Conservation (phyloP, 2,888 invertebrate species). For the Polietes domitor region DNA sequence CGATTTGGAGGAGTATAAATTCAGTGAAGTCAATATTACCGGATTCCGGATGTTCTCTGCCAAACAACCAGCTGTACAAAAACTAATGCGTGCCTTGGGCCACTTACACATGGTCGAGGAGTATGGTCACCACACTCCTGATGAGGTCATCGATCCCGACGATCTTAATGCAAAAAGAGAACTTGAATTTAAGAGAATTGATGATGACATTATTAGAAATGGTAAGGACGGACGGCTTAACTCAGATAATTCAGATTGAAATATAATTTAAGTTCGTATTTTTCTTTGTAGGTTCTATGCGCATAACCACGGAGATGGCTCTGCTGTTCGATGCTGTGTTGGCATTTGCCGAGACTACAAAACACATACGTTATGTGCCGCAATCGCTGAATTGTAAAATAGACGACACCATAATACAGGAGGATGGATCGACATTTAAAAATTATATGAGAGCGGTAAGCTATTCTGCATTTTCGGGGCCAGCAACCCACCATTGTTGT, state of each 20-base stretch:
- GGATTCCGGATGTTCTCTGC: constrained; percentile 86
- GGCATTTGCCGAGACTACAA: constrained; percentile 89
- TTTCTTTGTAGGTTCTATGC: constrained; percentile 72
- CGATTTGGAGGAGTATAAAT: constrained; percentile 88
- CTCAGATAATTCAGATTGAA: too few species aligned
- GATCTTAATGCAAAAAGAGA: neutral
- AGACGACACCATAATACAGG: constrained; percentile 84
- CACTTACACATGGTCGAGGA: constrained; percentile 38
- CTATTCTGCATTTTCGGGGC: too few species aligned
- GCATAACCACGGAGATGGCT: constrained; percentile 85
- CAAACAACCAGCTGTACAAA: constrained; percentile 82
- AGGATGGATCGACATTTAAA: constrained; percentile 89
- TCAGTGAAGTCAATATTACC: constrained; percentile 92
- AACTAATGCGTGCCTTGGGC: constrained; percentile 71
- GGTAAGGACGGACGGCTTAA: constrained; percentile 60
- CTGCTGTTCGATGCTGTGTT: constrained; percentile 92
- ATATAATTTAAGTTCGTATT: too few species aligned
- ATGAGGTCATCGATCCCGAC: neutral
- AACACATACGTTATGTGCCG: constrained; percentile 83
- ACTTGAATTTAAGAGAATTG: constrained; percentile 51
- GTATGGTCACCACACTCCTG: neutral
- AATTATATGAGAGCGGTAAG: constrained; percentile 85
- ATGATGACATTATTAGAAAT: constrained; percentile 61
- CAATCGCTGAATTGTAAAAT: constrained; percentile 83
- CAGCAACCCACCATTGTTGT: too few species aligned